Percentiles rank a stretch among this genome's conserved stretches.
Evolutionary conservation across 2,113 vertebrate species (phyloP).

Genomic region (Proteles cristata): DNA sequence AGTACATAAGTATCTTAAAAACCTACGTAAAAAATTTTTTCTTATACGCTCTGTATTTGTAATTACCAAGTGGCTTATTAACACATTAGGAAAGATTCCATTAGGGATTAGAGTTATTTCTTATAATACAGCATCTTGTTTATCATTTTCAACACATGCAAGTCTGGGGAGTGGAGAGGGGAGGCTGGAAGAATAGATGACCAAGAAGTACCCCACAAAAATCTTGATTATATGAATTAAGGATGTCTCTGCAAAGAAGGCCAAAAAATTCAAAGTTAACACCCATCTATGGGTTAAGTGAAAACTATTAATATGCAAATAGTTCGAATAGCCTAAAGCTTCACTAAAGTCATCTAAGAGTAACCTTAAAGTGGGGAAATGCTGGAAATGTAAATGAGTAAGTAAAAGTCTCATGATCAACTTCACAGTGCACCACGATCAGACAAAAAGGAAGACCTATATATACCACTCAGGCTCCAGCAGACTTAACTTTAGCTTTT

Average conservation of each 20-base stretch:
- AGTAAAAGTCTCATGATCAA: slow-evolving; percentile 31
- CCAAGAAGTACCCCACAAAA: neutral
- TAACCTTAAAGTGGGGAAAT: neutral
- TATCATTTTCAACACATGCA: neutral
- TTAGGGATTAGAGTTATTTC: neutral
- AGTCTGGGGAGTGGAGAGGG: rapidly evolving
- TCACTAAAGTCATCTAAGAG: neutral
- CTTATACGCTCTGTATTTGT: neutral
- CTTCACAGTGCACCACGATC: neutral
- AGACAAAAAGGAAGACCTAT: neutral
- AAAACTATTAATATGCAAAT: neutral
- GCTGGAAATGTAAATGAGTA: neutral
- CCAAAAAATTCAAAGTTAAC: neutral
- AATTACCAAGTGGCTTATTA: neutral
- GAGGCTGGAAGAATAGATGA: neutral
- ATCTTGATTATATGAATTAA: neutral
- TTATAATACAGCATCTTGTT: neutral
- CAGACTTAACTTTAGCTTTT: neutral
- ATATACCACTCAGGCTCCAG: neutral
- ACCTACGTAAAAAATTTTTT: neutral
- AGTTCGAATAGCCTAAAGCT: neutral
- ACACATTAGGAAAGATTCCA: neutral
- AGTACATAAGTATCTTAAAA: neutral
- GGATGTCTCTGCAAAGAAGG: neutral
- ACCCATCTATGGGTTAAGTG: neutral